Evolutionary conservation across 2,888 invertebrate genomes (phyloP), one percentile per base, ranked within the genome.

Genomic region (Tricholauxania praeusta): DNA sequence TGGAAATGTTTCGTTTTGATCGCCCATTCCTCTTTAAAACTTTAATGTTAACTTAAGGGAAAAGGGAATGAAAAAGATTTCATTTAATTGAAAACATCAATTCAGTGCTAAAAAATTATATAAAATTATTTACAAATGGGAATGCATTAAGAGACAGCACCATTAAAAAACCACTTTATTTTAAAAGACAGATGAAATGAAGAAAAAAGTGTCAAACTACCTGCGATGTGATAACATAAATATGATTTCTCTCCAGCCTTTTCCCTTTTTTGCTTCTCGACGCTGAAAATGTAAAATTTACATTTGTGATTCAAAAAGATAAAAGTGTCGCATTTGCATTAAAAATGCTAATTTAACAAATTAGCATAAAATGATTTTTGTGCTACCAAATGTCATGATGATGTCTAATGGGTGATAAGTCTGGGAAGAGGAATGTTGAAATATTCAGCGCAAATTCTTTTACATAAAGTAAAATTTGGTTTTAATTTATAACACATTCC

Each of bases 301-400:
- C 69, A 69, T 62, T 69, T 52, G 49, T n/a, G 62, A 62, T 69
- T 47, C 32, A 17, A 51, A 32, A 51, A 69, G 69, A 69, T 62
- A 32, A 69, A 69, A 69, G 69, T 28, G 60, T 49, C 60, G 62
- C 69, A 69, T 60, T 69, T 52, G 19, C 62, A 52, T 39, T 60
- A 32, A 14, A 60, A 69, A 62, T 69, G 69, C 51, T 69, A 62
- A 69, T 69, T 51, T 39, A 69, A 32, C 52, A 52, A 60, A 69
- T 69, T 69, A 69, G 62, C 69, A 69, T 69, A 69, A 69, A 69
- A 69, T 66, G 52, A 53, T 53, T 66, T 52, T 15, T 15, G 12
- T 63, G 63, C n/a, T 52, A 28, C 15, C 22, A 52, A 52, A 51
- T 22, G 14, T 52, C 12, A 22, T 28, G 28, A 12, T 57, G 28